Evolutionary conservation across 1,140 invertebrate species (phyloP).

Genomic region (Drosophila busckii): DNA sequence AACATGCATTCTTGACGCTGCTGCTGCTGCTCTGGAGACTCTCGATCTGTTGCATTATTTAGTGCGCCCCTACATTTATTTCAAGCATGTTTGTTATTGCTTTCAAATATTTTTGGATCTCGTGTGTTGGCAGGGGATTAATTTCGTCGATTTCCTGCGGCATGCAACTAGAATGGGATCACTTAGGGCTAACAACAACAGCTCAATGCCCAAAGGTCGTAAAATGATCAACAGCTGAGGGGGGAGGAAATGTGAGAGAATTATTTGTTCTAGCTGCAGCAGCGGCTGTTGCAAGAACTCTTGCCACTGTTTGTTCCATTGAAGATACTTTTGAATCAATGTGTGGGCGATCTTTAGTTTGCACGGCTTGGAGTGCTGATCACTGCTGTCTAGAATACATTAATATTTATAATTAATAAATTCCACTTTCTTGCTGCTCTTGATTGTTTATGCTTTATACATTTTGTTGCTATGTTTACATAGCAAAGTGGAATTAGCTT

Average conservation of each 20-base stretch:
- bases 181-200: constrained; percentile 41
- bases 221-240: constrained; percentile 47
- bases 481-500: constrained; percentile 16
- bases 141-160: constrained; percentile 30
- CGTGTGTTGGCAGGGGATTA: constrained; percentile 40
- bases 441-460: too few species aligned
- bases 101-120: constrained; percentile 7
- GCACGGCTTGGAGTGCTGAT: too few species aligned
- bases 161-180: constrained; percentile 20
- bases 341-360: constrained; percentile 17
- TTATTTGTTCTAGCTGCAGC: constrained; percentile 57
- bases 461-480: too few species aligned
- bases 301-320: constrained; percentile 49
- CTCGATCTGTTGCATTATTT: constrained; percentile 9
- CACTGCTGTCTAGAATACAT: too few species aligned
- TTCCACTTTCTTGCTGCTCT: too few species aligned
- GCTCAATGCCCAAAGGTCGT: constrained; percentile 23
- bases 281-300: constrained; percentile 47
- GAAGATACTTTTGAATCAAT: constrained; percentile 22
- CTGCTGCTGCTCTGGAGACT: not conserved
- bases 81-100: constrained; percentile 8
- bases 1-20: constrained; percentile 52
- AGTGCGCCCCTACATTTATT: not conserved
- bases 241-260: constrained; percentile 20
- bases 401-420: too few species aligned